phyloP scores from a whole-genome alignment of 2,113 vertebrate species.

The Numenius arquata region DNA sequence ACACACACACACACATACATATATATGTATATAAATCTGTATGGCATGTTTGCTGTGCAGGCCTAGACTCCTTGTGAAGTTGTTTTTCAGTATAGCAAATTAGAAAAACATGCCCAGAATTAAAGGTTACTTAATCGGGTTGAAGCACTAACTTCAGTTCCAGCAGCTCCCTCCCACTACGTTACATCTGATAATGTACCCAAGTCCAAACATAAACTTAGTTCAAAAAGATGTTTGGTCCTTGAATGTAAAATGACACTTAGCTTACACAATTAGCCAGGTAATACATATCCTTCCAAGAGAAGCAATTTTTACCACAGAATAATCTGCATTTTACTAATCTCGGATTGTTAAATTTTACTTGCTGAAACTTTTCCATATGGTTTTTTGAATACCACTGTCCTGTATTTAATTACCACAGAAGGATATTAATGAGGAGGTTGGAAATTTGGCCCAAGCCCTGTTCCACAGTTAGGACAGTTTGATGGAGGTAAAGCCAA shows the following conservation, averaged over 20 bases:
- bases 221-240: slow-evolving; percentile 71
- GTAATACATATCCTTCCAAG: slow-evolving; percentile 52
- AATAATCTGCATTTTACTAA: slow-evolving; percentile 45
- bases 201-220: slow-evolving; percentile 73
- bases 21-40: slow-evolving; percentile 3
- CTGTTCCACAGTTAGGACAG: slow-evolving; percentile 6
- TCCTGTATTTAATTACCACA: slow-evolving; percentile 60
- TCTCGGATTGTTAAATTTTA: slow-evolving; percentile 29
- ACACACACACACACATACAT: fast-evolving
- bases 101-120: slow-evolving; percentile 74
- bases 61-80: slow-evolving; percentile 57
- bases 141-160: slow-evolving; percentile 62
- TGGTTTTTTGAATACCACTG: slow-evolving; percentile 37
- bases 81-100: slow-evolving; percentile 73
- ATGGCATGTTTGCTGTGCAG: slow-evolving; percentile 63
- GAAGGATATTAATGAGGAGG: slow-evolving; percentile 48
- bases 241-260: slow-evolving; percentile 67
- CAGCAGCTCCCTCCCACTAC: slow-evolving; percentile 61
- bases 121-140: slow-evolving; percentile 71
- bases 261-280: slow-evolving; percentile 60
- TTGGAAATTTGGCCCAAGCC: neutral
- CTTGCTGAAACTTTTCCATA: slow-evolving; percentile 54
- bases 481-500: neutral
- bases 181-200: slow-evolving; percentile 70
- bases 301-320: slow-evolving; percentile 47